Percentiles rank a stretch among this genome's conserved stretches.
phyloP scores from a whole-genome alignment of 2,113 vertebrate species.

The Perccottus glenii region DNA sequence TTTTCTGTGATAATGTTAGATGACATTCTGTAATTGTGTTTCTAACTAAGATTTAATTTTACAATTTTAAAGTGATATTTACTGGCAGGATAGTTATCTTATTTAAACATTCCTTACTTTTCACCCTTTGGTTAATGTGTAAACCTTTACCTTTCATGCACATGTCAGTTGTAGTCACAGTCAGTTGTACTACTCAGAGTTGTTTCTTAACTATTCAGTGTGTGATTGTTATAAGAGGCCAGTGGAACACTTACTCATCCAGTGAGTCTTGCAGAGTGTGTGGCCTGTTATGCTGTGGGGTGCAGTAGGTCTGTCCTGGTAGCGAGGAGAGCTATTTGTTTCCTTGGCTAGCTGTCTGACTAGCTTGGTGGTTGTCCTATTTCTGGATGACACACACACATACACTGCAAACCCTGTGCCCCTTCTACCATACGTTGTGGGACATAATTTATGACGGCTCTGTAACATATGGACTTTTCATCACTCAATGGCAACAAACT shows the following conservation, averaged over 20 bases:
- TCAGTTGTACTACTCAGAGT: neutral
- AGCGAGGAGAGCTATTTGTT: constrained; percentile 67
- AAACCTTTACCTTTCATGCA: no score
- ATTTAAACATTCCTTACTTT: no score
- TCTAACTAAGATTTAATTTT: no score
- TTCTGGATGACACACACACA: constrained; percentile 72
- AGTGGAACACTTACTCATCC: constrained; percentile 3
- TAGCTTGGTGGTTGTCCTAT: constrained; percentile 75
- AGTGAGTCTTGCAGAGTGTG: neutral
- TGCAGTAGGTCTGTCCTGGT: constrained; percentile 57
- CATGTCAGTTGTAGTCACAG: no score
- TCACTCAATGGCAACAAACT: constrained; percentile 74
- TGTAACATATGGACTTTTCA: constrained; percentile 78
- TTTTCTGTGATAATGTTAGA: no score
- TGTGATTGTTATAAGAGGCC: neutral
- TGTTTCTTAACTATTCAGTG: neutral
- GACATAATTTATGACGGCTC: constrained; percentile 77
- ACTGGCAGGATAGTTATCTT: no score
- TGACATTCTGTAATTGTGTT: no score
- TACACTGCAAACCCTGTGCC: constrained; percentile 54
- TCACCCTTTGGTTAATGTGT: no score
- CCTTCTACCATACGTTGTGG: constrained; percentile 66
- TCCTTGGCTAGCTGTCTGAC: constrained; percentile 67
- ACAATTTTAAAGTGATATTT: no score
- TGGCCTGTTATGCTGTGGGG: constrained; percentile 25